Base-by-base conservation (phyloP, 2,888 invertebrate genomes). In the Baronia brevicornis region DNA sequence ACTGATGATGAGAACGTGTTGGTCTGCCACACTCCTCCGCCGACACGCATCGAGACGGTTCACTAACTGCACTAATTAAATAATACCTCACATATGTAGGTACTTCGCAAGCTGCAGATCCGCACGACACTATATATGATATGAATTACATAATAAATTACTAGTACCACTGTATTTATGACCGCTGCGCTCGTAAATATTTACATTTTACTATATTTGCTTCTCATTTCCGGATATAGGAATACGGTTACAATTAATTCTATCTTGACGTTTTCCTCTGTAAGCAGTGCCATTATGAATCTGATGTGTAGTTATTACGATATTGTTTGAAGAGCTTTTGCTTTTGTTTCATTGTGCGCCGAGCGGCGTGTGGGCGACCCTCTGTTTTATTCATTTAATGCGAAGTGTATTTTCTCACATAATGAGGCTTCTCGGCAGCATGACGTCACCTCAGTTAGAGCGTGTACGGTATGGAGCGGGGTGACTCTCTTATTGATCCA, bases 281-380 rank as follows among this genome's bases (percentile, higher is more conserved):
- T 38, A 47, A 38, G 45, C 44, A 41, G 42, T 44, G 36, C 45
- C 42, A 41, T 45, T 44, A 45, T 49, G 41, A 35, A 36, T 36
- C 33, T 43, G 41, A 46, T 44, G 39, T 41, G 42, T 42, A 30
- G 41, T 31, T 34, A 39, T 38, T 23, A 28, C 17, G 33, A 27
- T 36, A 36, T 14, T 22, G 28, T 41, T 64, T 58, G 58, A 53
- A 66, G 62, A 64, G 67, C 65, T 36, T 36, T n/a, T n/a, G n/a
- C n/a, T 67, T 71, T 69, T 67, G 64, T 70, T 60, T 71, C 56
- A 64, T 70, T 69, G 71, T 65, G 47, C 54, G 40, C 35, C 34
- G 23, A 40, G n/a, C n/a, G 7, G 35, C 37, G 72, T 66, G 79
- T 79, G 70, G 79, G 80, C 63, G 79, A 59, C 72, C 72, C 73